These are phyloP conservation scores for Babylonia areolata DNA, from an alignment of 1,140 invertebrate genomes.

Conservation along the genomic window DNA sequence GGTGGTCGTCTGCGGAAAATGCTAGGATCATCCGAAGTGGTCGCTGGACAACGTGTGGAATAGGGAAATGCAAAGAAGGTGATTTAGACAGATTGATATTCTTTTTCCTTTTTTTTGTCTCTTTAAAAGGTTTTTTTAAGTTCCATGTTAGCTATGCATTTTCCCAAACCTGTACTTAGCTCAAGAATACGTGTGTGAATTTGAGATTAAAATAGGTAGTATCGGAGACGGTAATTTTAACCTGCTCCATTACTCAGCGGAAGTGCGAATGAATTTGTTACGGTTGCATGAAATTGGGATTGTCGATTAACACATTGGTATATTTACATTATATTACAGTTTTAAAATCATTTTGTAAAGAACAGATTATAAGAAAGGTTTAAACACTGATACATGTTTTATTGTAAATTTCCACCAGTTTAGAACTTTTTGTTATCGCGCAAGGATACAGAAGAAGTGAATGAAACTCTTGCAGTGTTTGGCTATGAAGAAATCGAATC, in stretches of 20 bases:
- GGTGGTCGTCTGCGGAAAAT: too few species aligned
- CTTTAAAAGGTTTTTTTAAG: too few species aligned
- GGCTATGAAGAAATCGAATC: conserved; percentile 12
- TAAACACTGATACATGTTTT: background rate
- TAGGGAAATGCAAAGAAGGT: too few species aligned
- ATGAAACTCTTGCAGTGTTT: background rate
- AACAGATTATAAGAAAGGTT: background rate
- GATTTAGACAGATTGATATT: too few species aligned
- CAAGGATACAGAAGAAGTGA: conserved; percentile 4
- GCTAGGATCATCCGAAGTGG: too few species aligned
- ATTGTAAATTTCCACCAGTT: background rate
- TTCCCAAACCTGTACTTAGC: too few species aligned
- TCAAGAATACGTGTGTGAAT: too few species aligned
- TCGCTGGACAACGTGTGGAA: too few species aligned
- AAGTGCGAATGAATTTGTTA: conserved; percentile 1
- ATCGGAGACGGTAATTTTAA: background rate
- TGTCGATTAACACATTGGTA: background rate
- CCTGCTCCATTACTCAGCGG: background rate
- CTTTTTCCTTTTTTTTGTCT: too few species aligned
- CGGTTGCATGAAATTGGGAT: background rate
- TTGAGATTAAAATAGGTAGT: background rate
- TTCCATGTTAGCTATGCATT: too few species aligned
- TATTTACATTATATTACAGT: background rate
- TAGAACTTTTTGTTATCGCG: background rate
- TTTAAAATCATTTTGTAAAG: background rate